Base-by-base conservation (phyloP, 2,888 invertebrate species). In the Pollenia labialis region DNA sequence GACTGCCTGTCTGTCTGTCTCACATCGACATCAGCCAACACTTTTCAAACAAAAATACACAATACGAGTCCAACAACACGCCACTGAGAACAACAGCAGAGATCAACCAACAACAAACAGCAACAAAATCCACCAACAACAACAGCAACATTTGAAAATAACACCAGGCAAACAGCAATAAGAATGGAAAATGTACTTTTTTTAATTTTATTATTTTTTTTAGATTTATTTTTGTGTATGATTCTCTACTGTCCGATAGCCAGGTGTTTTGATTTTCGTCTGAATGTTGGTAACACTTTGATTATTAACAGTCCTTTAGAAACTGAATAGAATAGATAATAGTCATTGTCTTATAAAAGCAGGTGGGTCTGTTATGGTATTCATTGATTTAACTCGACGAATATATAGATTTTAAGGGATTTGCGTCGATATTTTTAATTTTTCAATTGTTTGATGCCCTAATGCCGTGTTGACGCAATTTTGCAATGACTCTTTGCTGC, bases 81-180 rank as follows among this genome's bases (percentile, higher is more conserved):
- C 58, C 32, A 58, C 8, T 60, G 62, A 68, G 54, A 62, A 82
- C n/a, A 18, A 80, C 52, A 52, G 9, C 10, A 40, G 32, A 48
- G 11, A 50, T 32, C 58, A 75, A 4, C 58, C 50, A 58, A 8
- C 74, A 66, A 74, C 66, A 68, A 64, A 64, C 11, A 64, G 16
- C 14, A 56, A 72, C 42, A 54, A 54, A 6, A 40, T 50, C 32
- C 11, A 68, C 12, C 66, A 62, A 71, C 72, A 79, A 79, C 79
- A 84, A 80, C 79, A 80, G 74, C 79, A 80, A 84, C 79, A 76
- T 82, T 46, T 76, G 46, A 84, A 71, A 52, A 68, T n/a, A 60
- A 54, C 60, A 84, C 79, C 79, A 84, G 84, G 84, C 79, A 52
- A 84, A 74, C 84, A 84, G 83, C 58, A 83, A 83, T 58, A 71